Evolutionary conservation across 2,888 invertebrate species (phyloP), one percentile per base, ranked within the genome.

Genomic region (Malthinus seriepunctatus): DNA sequence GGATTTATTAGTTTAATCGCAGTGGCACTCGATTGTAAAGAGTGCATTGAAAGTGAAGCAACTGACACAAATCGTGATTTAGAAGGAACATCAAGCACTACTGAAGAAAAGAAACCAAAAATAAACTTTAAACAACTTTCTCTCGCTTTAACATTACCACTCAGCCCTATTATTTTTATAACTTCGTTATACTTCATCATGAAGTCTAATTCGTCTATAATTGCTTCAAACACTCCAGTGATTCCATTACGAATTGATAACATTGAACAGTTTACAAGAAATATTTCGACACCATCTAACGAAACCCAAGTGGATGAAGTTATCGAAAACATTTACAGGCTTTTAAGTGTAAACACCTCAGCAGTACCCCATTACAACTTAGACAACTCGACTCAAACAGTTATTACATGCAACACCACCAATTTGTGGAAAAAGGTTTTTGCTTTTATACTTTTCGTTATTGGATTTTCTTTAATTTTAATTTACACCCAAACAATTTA

Each of bases 1-100:
- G 74, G 73, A 49, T 63, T 74, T 23, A 59, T 74, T 42, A 67
- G 71, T 6, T 53, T 77, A n/a, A 52, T 76, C n/a, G 69, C 66
- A 35, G 63, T 64, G 9, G 63, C 68, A 8, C 49, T 69, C n/a
- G 59, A 69, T 10, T 70, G 71, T 51, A 67, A 67, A 62, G 60
- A 64, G 33, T 68, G 67, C 48, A 15, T 15, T 11, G 46, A 34
- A 8, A 32, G 9, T 32, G 10, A 15, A 9, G n/a, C 4, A 3
- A 15, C n/a, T 15, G 6, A 23, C n/a, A 3, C 39, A 15, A 14
- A 15, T 5, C 12, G 9, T 1, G 39, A 39, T 3, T 4, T 8
- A 14, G 39, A 42, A 42, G 39, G n/a, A 42, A 23, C 1, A 11
- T 6, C 5, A n/a, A 42, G 8, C 8, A 10, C 32, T 47, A 11